A percentile compares a stretch with the other conserved stretches of the same genome.
Evolutionary conservation across 2,888 invertebrate species (phyloP).

Genomic region (Agonopterix heracliana): DNA sequence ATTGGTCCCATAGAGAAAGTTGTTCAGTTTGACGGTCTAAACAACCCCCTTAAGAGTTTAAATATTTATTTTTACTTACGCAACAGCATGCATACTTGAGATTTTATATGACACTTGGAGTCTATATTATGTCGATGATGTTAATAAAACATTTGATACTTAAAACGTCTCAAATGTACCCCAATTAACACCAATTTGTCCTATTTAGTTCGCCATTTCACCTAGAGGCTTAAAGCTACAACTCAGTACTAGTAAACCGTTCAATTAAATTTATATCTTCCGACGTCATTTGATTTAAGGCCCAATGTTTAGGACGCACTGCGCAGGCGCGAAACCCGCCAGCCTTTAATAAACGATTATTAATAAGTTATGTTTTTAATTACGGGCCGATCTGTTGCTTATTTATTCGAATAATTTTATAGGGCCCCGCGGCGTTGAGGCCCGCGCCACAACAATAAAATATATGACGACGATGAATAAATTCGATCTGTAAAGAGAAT

Average conservation of each 20-base stretch:
- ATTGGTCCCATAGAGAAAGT: no score
- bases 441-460: conserved; percentile 58
- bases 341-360: conserved; percentile 70
- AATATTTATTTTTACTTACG: no score
- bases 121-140: no score
- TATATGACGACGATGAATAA: conserved; percentile 65
- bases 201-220: no score
- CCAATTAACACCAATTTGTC: no score
- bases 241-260: neutral
- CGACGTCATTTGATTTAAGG: conserved; percentile 21
- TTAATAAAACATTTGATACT: no score
- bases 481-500: conserved; percentile 71
- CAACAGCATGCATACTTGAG: no score
- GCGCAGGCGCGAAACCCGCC: conserved; percentile 62
- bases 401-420: conserved; percentile 74
- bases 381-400: conserved; percentile 61
- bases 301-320: conserved; percentile 7
- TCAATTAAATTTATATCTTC: conserved; percentile 20
- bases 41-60: no score
- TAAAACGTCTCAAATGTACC: no score
- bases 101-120: no score
- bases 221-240: no score
- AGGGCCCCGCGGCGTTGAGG: conserved; percentile 62
- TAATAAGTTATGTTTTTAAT: conserved; percentile 76
- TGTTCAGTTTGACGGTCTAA: no score